Conservation (phyloP, 2,797 vertebrate genomes). For the Acanthurus leucopareius region DNA sequence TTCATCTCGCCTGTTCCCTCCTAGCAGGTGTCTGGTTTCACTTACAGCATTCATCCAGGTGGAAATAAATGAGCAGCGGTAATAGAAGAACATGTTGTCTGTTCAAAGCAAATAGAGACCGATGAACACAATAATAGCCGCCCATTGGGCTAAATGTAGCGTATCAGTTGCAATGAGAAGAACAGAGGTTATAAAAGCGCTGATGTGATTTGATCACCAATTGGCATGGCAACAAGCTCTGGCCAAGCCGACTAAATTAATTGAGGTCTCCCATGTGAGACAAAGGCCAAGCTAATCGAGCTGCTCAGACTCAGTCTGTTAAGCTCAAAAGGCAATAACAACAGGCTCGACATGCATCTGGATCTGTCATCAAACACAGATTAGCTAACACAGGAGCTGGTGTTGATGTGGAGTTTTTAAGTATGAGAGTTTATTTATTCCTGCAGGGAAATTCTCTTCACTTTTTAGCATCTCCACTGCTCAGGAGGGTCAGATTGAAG, state of each 20-base stretch:
- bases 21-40: slow-evolving; percentile 59
- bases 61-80: slow-evolving; percentile 59
- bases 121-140: slow-evolving; percentile 60
- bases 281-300: slow-evolving; percentile 63
- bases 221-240: slow-evolving; percentile 68
- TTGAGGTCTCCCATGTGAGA: slow-evolving; percentile 67
- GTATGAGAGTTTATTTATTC: slow-evolving; percentile 23
- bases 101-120: slow-evolving; percentile 60
- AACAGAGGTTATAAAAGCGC: slow-evolving; percentile 73
- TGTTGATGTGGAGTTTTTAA: slow-evolving; percentile 29
- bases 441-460: slow-evolving; percentile 35
- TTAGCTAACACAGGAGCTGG: neutral
- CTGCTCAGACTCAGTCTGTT: slow-evolving; percentile 42
- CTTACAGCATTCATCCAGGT: slow-evolving; percentile 53
- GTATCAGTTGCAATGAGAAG: slow-evolving; percentile 53
- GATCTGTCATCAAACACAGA: slow-evolving; percentile 22
- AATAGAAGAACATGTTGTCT: slow-evolving; percentile 58
- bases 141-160: slow-evolving; percentile 72
- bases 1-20: slow-evolving; percentile 29
- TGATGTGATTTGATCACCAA: slow-evolving; percentile 72
- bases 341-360: slow-evolving; percentile 38
- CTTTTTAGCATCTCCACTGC: slow-evolving; percentile 18
- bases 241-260: slow-evolving; percentile 72
- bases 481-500: slow-evolving; percentile 46
- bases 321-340: slow-evolving; percentile 51